Conservation (phyloP, 2,888 invertebrate genomes). For the Eumacrocentrus americanus region DNA sequence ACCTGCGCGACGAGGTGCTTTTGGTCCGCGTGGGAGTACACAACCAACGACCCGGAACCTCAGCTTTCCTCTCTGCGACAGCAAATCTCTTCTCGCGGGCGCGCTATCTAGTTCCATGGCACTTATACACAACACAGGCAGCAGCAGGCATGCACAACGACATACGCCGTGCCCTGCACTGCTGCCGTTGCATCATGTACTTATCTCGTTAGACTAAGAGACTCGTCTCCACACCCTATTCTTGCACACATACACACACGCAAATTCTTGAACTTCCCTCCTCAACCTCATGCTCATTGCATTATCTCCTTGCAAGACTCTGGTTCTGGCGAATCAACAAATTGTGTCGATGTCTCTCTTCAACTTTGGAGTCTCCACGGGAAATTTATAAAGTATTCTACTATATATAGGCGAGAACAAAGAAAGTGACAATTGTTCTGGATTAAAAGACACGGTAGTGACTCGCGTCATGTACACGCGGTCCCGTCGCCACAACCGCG, state of each 20-base stretch:
- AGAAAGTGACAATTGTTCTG: no score
- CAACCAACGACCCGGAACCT: conserved; percentile 52
- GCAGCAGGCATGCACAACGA: not conserved
- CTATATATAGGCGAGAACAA: no score
- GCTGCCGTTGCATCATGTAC: conserved; percentile 40
- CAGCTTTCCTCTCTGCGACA: conserved; percentile 38
- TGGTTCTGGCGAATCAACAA: no score
- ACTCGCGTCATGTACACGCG: no score
- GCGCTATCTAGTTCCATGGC: conserved; percentile 36
- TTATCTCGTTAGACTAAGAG: conserved; percentile 42
- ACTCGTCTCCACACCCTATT: conserved; percentile 26
- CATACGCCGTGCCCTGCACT: conserved; percentile 25
- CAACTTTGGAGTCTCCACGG: no score
- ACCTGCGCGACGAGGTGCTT: conserved; percentile 29
- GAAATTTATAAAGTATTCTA: no score
- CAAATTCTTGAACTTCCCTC: not conserved
- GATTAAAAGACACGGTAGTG: no score
- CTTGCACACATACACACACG: not conserved
- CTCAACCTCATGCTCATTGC: no score
- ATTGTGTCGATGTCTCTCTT: no score
- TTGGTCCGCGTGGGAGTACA: conserved; percentile 48
- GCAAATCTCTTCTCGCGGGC: conserved; percentile 37
- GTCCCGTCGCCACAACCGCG: no score
- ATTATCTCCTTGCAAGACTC: no score
- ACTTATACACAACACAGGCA: conserved; percentile 28